These are phyloP conservation scores for Sycophila sp. DNA, from an alignment of 1,140 invertebrate species.

Conservation along the genomic window DNA sequence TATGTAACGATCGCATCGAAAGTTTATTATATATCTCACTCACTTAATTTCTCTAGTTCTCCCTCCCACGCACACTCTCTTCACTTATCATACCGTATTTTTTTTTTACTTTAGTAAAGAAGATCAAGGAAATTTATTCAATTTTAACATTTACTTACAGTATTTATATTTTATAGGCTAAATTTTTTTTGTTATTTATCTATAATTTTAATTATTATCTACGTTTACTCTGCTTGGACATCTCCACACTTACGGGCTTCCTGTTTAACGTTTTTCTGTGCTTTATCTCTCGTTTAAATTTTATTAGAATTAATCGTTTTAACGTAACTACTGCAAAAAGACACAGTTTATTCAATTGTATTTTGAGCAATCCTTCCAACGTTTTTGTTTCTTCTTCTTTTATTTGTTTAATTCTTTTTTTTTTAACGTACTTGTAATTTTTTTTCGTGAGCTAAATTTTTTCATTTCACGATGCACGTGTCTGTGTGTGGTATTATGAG, in stretches of 20 bases:
- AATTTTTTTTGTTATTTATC: conserved; percentile 13
- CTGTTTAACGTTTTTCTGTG: neutral
- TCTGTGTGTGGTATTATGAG: too few relatives aligned
- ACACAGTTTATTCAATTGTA: too few relatives aligned
- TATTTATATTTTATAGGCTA: conserved; percentile 31
- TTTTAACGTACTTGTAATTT: too few relatives aligned
- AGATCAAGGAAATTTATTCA: conserved; percentile 21
- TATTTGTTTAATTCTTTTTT: too few relatives aligned
- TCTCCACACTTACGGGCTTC: neutral
- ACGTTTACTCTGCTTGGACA: neutral
- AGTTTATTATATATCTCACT: neutral
- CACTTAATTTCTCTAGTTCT: neutral
- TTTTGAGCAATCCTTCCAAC: too few relatives aligned
- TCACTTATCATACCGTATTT: neutral
- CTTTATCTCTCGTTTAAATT: neutral
- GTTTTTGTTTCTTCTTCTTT: too few relatives aligned
- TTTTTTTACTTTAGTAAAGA: neutral
- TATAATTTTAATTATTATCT: conserved; percentile 13
- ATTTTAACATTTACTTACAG: conserved; percentile 34
- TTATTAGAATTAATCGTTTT: too few relatives aligned
- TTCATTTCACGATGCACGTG: too few relatives aligned
- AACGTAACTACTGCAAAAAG: too few relatives aligned
- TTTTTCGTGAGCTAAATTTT: too few relatives aligned
- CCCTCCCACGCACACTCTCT: neutral
- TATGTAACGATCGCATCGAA: conserved; percentile 6